A percentile compares a stretch with the other conserved stretches of the same genome.
phyloP scores from a whole-genome alignment of 2,888 invertebrate genomes.

The Zygaena filipendulae region DNA sequence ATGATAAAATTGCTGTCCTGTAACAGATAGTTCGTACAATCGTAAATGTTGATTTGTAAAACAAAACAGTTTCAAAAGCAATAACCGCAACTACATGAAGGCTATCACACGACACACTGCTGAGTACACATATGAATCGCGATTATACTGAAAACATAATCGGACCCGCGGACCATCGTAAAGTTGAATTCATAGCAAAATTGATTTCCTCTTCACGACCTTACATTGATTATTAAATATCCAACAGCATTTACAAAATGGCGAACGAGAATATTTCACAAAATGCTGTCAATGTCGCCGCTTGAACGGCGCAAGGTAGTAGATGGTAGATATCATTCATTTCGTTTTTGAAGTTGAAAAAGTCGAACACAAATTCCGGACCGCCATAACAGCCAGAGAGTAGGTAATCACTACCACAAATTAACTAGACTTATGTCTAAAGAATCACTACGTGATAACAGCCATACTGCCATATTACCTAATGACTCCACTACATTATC shows the following conservation, averaged over 20 bases:
- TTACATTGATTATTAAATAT: conserved; percentile 50
- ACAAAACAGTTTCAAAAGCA: too few relatives aligned
- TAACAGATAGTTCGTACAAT: conserved; percentile 1
- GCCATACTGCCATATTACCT: too few relatives aligned
- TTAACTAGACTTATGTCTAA: too few relatives aligned
- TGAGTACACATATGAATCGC: conserved; percentile 30
- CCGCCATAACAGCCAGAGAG: too few relatives aligned
- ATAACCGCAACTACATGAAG: conserved; percentile 28
- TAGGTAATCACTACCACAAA: too few relatives aligned
- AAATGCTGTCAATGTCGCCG: conserved; percentile 63
- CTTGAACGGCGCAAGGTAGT: conserved; percentile 54
- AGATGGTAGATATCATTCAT: conserved; percentile 62
- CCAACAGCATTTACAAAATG: conserved; percentile 59
- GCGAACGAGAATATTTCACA: conserved; percentile 60
- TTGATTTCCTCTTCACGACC: conserved; percentile 26
- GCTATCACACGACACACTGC: conserved; percentile 19
- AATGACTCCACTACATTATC: too few relatives aligned
- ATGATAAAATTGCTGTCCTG: conserved; percentile 22
- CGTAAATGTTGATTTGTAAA: too few relatives aligned
- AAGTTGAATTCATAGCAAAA: conserved; percentile 41
- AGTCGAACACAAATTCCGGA: too few relatives aligned
- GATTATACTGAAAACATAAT: conserved; percentile 26
- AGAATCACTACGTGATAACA: too few relatives aligned
- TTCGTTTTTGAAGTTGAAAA: conserved; percentile 63
- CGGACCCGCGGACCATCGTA: conserved; percentile 24